Base-by-base conservation (phyloP, 2,113 vertebrate species). In the pig (Sus scrofa) region DNA sequence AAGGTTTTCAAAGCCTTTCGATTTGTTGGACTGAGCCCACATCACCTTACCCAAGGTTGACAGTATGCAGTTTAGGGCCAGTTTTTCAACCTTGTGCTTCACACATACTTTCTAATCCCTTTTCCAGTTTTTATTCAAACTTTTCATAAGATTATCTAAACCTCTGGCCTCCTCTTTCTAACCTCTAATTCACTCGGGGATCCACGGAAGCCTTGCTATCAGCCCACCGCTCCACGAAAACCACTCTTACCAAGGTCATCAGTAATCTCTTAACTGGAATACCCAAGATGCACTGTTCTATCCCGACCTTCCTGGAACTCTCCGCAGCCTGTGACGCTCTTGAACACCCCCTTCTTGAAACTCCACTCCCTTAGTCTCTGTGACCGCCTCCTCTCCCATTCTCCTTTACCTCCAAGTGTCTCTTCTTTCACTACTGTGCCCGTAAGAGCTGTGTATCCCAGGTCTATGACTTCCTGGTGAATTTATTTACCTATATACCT, bases 111-210 rank as follows among this genome's bases (percentile, higher is more conserved):
- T 86, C 13, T 70, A 62, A 89, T 86, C 22, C 20, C 26, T 81
- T 75, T 50, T 88, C 27, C 39, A 96, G 19, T 87, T 86, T 85
- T 93, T 75, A 83, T 58, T 87, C 54, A 77, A 70, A 83, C 32
- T 65, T 87, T 73, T 73, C 30, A 50, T 20, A 75, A 92, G 34
- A 63, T 79, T 62, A 67, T 62, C n/a, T 63, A 58, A 56, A 52
- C 13, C n/a, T 3, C 3, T 30, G 7, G 44, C 4, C 32, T 88
- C 75, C 54, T 68, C 37, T 85, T 88, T 67, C 30, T 77, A 81
- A 96, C 12, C 18, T 77, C 20, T 50, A 84, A 67, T 68, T 89
- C 52, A 90, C 71, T 85, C n/a, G 30, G 56, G 14, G 89, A 84
- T 88, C 63, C 58, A 79, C 8, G 27, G 6, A 77, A 56, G 19